phyloP scores from a whole-genome alignment of 37 sponge, comb jelly and placozoan genomes.

The Beroe forskalii region DNA sequence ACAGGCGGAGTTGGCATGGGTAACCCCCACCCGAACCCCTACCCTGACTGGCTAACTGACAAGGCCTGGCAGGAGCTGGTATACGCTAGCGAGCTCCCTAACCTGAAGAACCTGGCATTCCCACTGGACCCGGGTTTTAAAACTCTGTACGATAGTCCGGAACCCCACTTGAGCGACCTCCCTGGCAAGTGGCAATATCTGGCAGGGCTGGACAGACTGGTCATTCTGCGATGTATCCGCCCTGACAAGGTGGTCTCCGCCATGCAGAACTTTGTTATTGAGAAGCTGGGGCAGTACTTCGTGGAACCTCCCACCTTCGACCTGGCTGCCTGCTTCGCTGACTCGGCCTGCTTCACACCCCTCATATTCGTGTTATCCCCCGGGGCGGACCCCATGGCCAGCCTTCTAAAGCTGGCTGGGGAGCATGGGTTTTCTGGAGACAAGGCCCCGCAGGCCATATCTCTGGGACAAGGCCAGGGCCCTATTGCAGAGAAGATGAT shows the following conservation, averaged over 20 bases:
- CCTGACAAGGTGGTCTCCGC: slow-evolving; percentile 68
- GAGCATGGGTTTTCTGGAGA: slow-evolving; percentile 61
- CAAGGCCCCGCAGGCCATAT: slow-evolving; percentile 62
- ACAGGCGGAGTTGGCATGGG: slow-evolving; percentile 67
- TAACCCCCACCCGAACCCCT: slow-evolving; percentile 69
- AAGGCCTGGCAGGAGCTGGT: slow-evolving; percentile 69
- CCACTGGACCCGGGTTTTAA: slow-evolving; percentile 42
- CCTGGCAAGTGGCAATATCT: slow-evolving; percentile 67
- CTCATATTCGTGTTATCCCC: slow-evolving; percentile 71
- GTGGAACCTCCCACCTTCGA: slow-evolving; percentile 71
- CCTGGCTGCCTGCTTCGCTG: slow-evolving; percentile 61
- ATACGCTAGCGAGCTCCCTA: slow-evolving; percentile 47
- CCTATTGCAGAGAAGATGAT: slow-evolving; percentile 71
- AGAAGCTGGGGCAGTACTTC: slow-evolving; percentile 60
- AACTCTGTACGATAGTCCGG: slow-evolving; percentile 42
- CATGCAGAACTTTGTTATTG: slow-evolving; percentile 64
- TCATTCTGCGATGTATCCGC: slow-evolving; percentile 69
- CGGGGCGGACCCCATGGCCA: slow-evolving; percentile 70
- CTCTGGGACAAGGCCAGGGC: slow-evolving; percentile 74
- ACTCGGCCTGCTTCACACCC: slow-evolving; percentile 66
- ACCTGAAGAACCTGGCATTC: slow-evolving; percentile 20
- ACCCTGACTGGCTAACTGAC: slow-evolving; percentile 71
- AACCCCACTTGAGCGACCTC: slow-evolving; percentile 49
- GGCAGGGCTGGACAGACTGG: slow-evolving; percentile 64
- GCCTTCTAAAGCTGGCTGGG: slow-evolving; percentile 67